These are phyloP conservation scores for Tautogolabrus adspersus DNA, from an alignment of 2,113 vertebrate genomes.

Conservation along the genomic window DNA sequence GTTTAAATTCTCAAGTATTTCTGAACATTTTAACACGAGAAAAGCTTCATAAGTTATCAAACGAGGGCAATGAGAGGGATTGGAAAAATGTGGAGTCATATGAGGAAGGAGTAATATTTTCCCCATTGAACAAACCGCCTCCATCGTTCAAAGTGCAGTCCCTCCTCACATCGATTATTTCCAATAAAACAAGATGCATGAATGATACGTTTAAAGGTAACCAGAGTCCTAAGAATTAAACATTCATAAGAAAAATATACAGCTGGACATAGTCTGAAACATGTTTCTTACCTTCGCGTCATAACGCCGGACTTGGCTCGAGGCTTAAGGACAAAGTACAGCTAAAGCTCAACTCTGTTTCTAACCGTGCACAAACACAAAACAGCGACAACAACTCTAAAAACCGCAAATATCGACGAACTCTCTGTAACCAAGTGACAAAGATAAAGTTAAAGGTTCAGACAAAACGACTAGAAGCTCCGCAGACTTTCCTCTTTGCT, in stretches of 20 bases:
- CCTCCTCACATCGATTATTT: neutral
- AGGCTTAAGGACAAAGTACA: conserved; percentile 25
- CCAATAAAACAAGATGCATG: too few species aligned
- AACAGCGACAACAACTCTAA: neutral
- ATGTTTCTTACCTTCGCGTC: conserved; percentile 60
- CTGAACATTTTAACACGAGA: too few species aligned
- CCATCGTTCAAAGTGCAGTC: neutral
- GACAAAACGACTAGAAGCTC: neutral
- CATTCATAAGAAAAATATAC: neutral
- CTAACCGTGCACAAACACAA: neutral
- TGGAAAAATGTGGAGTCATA: conserved; percentile 9
- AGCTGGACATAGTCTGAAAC: neutral
- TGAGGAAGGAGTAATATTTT: conserved; percentile 10
- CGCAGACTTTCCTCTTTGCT: conserved; percentile 20
- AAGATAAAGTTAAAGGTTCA: neutral
- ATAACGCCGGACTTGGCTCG: conserved; percentile 24
- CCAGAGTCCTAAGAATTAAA: too few species aligned
- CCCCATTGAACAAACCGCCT: neutral
- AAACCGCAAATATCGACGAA: neutral
- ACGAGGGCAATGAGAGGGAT: neutral
- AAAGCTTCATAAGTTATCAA: neutral
- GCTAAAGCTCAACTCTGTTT: neutral
- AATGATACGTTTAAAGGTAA: neutral
- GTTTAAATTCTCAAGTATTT: too few species aligned
- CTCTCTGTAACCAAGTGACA: neutral